Percentiles rank a stretch among this genome's conserved stretches.
Conservation (phyloP, 2,888 invertebrate genomes). For the Heteromyza rotundicornis region DNA sequence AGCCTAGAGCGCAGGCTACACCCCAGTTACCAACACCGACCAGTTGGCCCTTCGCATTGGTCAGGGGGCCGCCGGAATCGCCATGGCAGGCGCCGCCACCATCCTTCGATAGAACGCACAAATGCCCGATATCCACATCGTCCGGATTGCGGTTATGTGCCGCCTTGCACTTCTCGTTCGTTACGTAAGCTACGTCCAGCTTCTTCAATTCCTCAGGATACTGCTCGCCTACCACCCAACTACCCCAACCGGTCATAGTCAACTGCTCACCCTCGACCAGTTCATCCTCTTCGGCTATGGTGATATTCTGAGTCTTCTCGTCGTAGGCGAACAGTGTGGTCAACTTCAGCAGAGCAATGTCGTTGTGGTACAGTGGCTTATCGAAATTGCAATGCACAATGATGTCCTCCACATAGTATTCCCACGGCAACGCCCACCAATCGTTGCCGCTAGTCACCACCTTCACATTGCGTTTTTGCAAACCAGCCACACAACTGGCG, state of each 20-base stretch:
- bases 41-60: slow-evolving; percentile 45
- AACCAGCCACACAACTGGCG: slow-evolving; percentile 55
- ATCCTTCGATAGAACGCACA: slow-evolving; percentile 65
- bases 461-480: slow-evolving; percentile 41
- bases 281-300: slow-evolving; percentile 66
- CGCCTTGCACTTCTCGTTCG: slow-evolving; percentile 64
- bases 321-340: slow-evolving; percentile 64
- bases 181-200: slow-evolving; percentile 65
- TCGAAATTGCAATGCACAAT: slow-evolving; percentile 53
- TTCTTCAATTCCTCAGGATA: slow-evolving; percentile 65
- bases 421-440: slow-evolving; percentile 43
- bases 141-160: slow-evolving; percentile 47
- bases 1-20: slow-evolving; percentile 54
- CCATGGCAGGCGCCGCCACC: slow-evolving; percentile 63
- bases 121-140: slow-evolving; percentile 66
- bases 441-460: slow-evolving; percentile 56
- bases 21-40: slow-evolving; percentile 60
- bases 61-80: slow-evolving; percentile 57
- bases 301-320: slow-evolving; percentile 66
- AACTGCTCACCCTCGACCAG: slow-evolving; percentile 63
- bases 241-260: slow-evolving; percentile 70
- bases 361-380: slow-evolving; percentile 64
- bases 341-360: slow-evolving; percentile 73
- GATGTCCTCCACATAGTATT: slow-evolving; percentile 46
- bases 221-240: slow-evolving; percentile 62